Evolutionary conservation across 2,797 vertebrate species (phyloP).

Genomic region (Sebastes variabilis): DNA sequence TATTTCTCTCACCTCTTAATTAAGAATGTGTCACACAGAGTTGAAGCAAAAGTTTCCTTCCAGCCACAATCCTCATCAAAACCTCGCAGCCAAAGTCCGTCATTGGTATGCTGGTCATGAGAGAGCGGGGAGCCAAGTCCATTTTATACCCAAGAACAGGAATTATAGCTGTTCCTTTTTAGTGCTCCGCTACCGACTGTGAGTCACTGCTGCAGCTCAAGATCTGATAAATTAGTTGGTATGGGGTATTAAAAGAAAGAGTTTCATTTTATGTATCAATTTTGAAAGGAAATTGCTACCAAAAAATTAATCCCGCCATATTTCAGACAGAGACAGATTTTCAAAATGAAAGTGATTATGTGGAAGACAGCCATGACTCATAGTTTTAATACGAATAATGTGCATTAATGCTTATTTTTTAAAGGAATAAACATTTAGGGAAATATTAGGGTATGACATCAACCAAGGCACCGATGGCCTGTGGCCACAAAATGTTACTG

Average conservation of each 20-base stretch:
- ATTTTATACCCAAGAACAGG: slow-evolving; percentile 34
- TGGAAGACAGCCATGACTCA: not conserved
- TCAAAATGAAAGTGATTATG: not conserved
- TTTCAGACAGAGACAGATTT: not conserved
- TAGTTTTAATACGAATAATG: not conserved
- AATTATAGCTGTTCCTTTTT: slow-evolving; percentile 38
- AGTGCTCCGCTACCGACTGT: not conserved
- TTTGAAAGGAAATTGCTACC: not conserved
- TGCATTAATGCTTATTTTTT: not conserved
- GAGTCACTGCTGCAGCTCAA: slow-evolving; percentile 19
- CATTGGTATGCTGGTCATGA: slow-evolving; percentile 57
- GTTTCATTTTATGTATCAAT: not conserved
- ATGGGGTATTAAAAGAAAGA: not conserved
- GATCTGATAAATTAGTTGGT: slow-evolving; percentile 11
- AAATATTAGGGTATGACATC: too few relatives aligned
- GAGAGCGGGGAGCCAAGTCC: slow-evolving; percentile 19
- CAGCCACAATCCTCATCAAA: slow-evolving; percentile 36
- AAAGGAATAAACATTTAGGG: too few relatives aligned
- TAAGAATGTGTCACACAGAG: slow-evolving; percentile 34
- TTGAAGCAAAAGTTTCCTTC: slow-evolving; percentile 22
- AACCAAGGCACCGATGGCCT: too few relatives aligned
- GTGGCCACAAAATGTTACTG: too few relatives aligned
- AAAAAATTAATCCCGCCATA: not conserved
- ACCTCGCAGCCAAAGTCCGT: slow-evolving; percentile 25
- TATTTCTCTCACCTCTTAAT: slow-evolving; percentile 30